Base-by-base conservation (phyloP, 2,888 invertebrate species). In the Argynnis bischoffii region DNA sequence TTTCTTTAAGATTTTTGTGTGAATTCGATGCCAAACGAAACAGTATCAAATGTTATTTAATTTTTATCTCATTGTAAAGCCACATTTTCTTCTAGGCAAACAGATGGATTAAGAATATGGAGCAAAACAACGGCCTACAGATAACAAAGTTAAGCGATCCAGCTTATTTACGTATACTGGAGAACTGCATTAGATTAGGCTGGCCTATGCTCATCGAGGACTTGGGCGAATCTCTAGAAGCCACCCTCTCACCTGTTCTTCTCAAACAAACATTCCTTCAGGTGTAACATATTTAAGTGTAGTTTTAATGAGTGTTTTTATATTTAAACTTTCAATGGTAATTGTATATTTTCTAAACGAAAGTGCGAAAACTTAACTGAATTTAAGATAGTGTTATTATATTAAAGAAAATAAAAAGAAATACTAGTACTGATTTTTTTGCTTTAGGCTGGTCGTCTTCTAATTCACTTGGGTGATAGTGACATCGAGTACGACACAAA, bases 81-180 rank as follows among this genome's bases (percentile, higher is more conserved):
- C 18, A 18, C 13, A 26, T 31, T 3, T 3, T 18, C 8, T 31
- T 55, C 15, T 16, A 6, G 94, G 98, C 98, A 0, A 98, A 97
- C 87, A 94, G 97, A 69, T 98, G 98, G 98, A 96, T 98, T 65
- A 95, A 96, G 69, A 97, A 96, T 82, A 96, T 98, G 96, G 98
- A 98, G 83, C 94, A 94, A 21, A 90, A 94, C 0, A 96, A 96
- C 78, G 95, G 95, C 60, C 87, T 98, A 31, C 94, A 94, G 77
- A 94, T 98, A 31, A 94, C 96, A 35, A 98, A 98, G 87, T 93
- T 98, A 76, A 96, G 95, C 0, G 98, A 98, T 80, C 72, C 94
- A 0, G 94, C 93, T 74, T 97, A 97, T 80, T 93, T 98, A 88
- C 93, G 97, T 18, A 90, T 95, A 1, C 86, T 98, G 71, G 98